Evolutionary conservation across 2,113 vertebrate species (phyloP).

Genomic region (rat (Rattus norvegicus)): GRCr8 NC_086020.1:207612501-207613000

Average conservation of each 20-base stretch:
- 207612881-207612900: not conserved
- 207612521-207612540: not conserved
- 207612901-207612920: not conserved
- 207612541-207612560: not conserved
- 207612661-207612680: fast-evolving
- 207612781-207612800: constrained; percentile 1
- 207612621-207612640: not conserved
- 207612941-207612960: not conserved
- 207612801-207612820: constrained; percentile 49
- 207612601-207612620: not conserved
- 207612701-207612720: not conserved
- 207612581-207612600: not conserved
- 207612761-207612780: constrained; percentile 3
- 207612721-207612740: constrained; percentile 13
- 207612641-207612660: not conserved
- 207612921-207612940: not conserved
- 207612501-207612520: not conserved
- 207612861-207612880: not conserved
- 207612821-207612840: constrained; percentile 59
- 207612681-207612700: not conserved
- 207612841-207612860: not conserved
- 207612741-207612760: constrained; percentile 17
- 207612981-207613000: not conserved
- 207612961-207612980: not conserved
- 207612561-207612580: not conserved